A percentile compares a stretch with the other conserved stretches of the same genome.
Conservation (phyloP, 1,140 invertebrate species). For the Drosophila gunungcola region DNA sequence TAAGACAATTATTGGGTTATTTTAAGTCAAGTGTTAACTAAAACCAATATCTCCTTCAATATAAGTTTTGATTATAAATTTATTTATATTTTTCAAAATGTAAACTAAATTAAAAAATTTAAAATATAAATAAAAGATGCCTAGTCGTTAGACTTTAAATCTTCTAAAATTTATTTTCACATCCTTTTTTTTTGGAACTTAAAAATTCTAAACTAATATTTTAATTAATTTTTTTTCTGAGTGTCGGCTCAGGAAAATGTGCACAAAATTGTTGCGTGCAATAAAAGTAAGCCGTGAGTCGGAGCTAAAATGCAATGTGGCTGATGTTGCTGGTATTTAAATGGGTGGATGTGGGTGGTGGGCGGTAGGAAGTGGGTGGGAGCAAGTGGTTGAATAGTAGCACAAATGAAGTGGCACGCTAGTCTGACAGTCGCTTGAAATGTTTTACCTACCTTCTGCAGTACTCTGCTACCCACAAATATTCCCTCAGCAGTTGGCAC, state of each 20-base stretch:
- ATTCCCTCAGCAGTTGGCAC: constrained; percentile 1
- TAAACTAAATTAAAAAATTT: too few species aligned
- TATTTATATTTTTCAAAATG: too few species aligned
- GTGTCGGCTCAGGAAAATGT: constrained; percentile 20
- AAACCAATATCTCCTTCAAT: too few species aligned
- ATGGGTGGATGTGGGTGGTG: constrained; percentile 6
- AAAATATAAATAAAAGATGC: too few species aligned
- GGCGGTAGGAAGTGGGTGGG: neutral
- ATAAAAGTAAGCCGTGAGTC: constrained; percentile 35
- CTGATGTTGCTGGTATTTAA: constrained; percentile 34
- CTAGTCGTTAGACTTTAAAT: too few species aligned
- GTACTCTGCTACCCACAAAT: neutral
- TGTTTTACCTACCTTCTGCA: constrained; percentile 27
- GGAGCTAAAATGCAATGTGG: constrained; percentile 29
- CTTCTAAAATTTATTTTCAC: too few species aligned
- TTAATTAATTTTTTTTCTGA: neutral
- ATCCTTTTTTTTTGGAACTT: too few species aligned
- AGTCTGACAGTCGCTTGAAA: constrained; percentile 49
- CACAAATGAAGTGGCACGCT: constrained; percentile 63
- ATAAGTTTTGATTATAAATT: too few species aligned
- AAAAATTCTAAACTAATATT: too few species aligned
- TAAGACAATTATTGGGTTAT: too few species aligned
- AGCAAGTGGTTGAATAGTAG: constrained; percentile 6
- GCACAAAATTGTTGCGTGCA: constrained; percentile 41
- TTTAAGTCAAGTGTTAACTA: too few species aligned